phyloP scores from a whole-genome alignment of 2,797 vertebrate genomes.

The Protonibea diacanthus region DNA sequence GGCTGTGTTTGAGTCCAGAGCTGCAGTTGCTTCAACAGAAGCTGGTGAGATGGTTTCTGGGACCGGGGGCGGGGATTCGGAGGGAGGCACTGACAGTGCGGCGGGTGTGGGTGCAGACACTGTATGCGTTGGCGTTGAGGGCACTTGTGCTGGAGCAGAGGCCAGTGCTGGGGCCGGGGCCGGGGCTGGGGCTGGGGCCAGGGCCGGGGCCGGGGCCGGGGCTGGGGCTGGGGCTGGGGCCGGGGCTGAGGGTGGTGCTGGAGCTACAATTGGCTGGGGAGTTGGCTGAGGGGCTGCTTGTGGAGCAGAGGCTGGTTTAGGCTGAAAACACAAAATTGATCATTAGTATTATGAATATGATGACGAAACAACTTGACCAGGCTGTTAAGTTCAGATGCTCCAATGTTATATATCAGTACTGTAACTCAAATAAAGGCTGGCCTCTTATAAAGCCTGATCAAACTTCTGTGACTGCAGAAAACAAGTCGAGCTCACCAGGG shows the following conservation, averaged over 20 bases:
- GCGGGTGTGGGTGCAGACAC: slow-evolving; percentile 43
- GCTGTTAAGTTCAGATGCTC: too few species aligned
- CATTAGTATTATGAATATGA: neutral
- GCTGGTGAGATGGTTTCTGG: slow-evolving; percentile 34
- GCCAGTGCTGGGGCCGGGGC: slow-evolving; percentile 24
- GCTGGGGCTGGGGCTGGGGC: slow-evolving; percentile 4
- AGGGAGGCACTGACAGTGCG: slow-evolving; percentile 44
- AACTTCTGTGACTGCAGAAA: neutral
- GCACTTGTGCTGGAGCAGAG: slow-evolving; percentile 35
- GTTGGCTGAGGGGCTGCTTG: slow-evolving; percentile 63
- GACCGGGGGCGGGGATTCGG: slow-evolving; percentile 28
- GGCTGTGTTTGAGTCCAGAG: slow-evolving; percentile 20
- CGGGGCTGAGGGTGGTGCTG: slow-evolving; percentile 35
- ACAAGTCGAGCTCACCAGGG: too few species aligned
- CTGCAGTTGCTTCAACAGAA: slow-evolving; percentile 33
- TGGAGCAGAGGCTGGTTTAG: slow-evolving; percentile 73
- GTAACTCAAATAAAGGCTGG: neutral
- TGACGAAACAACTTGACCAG: neutral
- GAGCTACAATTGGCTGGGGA: slow-evolving; percentile 42
- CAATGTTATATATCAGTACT: neutral
- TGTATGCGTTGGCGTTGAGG: slow-evolving; percentile 42
- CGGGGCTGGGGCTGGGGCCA: slow-evolving; percentile 15
- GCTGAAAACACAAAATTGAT: slow-evolving; percentile 59
- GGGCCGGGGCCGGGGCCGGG: slow-evolving; percentile 30
- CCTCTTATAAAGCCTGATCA: neutral